phyloP scores from a whole-genome alignment of 2,888 invertebrate genomes.

The Ecliptopera silaceata region DNA sequence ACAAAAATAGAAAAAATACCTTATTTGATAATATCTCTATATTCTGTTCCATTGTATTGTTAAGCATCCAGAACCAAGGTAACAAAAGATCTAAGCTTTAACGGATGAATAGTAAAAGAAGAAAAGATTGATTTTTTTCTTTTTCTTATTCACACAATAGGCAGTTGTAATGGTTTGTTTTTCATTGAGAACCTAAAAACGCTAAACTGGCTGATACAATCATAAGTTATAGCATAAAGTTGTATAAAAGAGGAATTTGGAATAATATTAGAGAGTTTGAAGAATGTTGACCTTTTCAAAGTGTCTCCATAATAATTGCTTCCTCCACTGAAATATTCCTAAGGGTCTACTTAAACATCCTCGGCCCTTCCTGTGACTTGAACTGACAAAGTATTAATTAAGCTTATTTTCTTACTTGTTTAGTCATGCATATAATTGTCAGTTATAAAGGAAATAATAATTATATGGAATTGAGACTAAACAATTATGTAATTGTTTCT shows the following conservation, averaged over 20 bases:
- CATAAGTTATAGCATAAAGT: too few relatives aligned
- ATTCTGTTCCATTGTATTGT: background rate
- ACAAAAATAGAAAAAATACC: background rate
- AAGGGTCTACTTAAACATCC: constrained; percentile 69
- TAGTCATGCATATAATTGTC: constrained; percentile 64
- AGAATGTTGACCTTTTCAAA: constrained; percentile 55
- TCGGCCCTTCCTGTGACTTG: constrained; percentile 62
- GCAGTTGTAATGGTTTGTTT: constrained; percentile 36
- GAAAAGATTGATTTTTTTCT: constrained; percentile 44
- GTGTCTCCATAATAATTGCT: constrained; percentile 68
- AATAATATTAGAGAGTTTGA: background rate
- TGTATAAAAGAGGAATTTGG: too few relatives aligned
- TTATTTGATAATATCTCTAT: background rate
- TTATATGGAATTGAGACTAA: constrained; percentile 9
- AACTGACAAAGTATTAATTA: constrained; percentile 76
- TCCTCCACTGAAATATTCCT: constrained; percentile 69
- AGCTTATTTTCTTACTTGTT: constrained; percentile 76
- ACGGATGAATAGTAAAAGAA: constrained; percentile 48
- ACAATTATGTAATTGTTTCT: constrained; percentile 31
- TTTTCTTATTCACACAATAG: constrained; percentile 42
- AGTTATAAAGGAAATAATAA: constrained; percentile 32
- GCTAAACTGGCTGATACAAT: background rate
- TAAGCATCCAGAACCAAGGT: constrained; percentile 15
- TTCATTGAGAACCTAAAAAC: constrained; percentile 38
- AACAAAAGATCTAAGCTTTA: constrained; percentile 45